Percentiles rank a stretch among this genome's conserved stretches.
Conservation (phyloP, 1,140 invertebrate species). For the Cheumatopsyche charites region DNA sequence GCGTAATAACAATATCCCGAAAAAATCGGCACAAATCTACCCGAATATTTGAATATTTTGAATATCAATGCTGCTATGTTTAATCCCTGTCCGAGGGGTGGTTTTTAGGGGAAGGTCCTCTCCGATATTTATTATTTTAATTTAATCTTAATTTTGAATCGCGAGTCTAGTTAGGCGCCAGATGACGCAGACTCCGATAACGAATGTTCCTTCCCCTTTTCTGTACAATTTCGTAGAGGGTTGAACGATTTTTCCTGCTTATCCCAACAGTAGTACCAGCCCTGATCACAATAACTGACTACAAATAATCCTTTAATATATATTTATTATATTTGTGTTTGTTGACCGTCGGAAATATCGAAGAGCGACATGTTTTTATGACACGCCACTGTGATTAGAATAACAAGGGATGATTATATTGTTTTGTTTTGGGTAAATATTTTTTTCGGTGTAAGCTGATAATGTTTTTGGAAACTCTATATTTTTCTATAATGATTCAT, state of each 20-base stretch:
- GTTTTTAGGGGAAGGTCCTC: background rate
- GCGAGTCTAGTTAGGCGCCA: conserved; percentile 20
- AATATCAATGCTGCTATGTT: conserved; percentile 9
- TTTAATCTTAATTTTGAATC: conserved; percentile 31
- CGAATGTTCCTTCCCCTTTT: conserved; percentile 35
- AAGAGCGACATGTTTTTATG: too few species aligned
- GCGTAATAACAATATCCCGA: conserved; percentile 7
- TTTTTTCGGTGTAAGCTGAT: too few species aligned
- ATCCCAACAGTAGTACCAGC: conserved; percentile 20
- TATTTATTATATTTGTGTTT: too few species aligned
- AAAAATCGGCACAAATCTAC: background rate
- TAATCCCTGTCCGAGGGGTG: background rate
- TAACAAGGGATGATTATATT: too few species aligned
- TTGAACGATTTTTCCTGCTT: conserved; percentile 43
- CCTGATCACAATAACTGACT: conserved; percentile 6
- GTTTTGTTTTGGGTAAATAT: too few species aligned
- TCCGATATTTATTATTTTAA: conserved; percentile 22
- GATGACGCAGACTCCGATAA: conserved; percentile 31
- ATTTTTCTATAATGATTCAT: too few species aligned
- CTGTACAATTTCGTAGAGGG: conserved; percentile 43
- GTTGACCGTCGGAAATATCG: too few species aligned
- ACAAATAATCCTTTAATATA: too few species aligned
- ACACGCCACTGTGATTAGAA: too few species aligned
- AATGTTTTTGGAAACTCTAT: too few species aligned
- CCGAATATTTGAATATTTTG: conserved; percentile 17